Base-by-base conservation (phyloP, 1,140 invertebrate genomes). In the Drosophila elegans region DNA sequence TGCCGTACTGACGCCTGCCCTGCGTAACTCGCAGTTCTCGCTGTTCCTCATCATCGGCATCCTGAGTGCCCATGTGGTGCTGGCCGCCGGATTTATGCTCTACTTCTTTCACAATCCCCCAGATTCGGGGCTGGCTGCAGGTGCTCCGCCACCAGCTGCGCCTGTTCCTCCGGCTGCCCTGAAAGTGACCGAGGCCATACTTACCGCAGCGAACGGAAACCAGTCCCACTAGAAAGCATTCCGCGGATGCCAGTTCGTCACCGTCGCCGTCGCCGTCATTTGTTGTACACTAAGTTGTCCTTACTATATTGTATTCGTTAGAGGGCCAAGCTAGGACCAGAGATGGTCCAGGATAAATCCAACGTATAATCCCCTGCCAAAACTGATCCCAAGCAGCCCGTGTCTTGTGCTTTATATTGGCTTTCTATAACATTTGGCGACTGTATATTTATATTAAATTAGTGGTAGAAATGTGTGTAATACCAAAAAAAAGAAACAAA, bases 21-120 rank as follows among this genome's bases (percentile, higher is more conserved):
- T 98, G 44, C 94, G 94, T 77, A 93, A 94, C 56, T 95, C 95
- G 3, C 95, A 93, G 88, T 95, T 94, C 93, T 96, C 93, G 73
- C 81, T 96, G 12, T 93, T 96, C 16, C 93, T 97, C 13, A 93
- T 94, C 27, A 94, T 95, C 27, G 93, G 95, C 29, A 95, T 97
- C 41, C 83, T 97, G 32, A 93, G 94, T 13, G 95, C 97, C 69
- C 97, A 98, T 91, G 94, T 97, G 39, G 86, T 97, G 4, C 91
- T 98, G 9, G 97, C 97, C 32, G 94, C 95, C 63, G 97, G 97
- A 29, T 98, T 98, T 92, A 96, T 97, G 95, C 93, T 97, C 27
- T 96, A 94, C 64, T 96, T 96, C 79, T 96, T 95, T 76, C 93
- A 95, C 44, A 78, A 36, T 80, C 64, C 78, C 21, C 6, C 77